Evolutionary conservation across 2,797 vertebrate species (phyloP).

Genomic region (Coluber constrictor): DNA sequence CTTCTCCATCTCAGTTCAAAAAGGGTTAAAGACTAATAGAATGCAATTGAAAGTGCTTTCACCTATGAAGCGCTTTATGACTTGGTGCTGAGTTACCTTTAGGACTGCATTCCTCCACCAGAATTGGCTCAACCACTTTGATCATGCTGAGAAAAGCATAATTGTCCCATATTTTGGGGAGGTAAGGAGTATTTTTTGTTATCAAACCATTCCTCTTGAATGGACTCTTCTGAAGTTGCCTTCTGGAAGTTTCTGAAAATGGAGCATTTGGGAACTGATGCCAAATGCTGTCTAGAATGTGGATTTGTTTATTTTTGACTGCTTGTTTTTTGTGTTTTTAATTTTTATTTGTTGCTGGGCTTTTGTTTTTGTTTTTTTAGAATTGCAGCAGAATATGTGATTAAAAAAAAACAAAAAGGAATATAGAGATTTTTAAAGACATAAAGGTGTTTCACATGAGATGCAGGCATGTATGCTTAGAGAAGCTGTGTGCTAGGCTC

Average conservation of each 20-base stretch:
- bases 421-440: background rate
- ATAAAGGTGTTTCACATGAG: background rate
- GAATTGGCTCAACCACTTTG: background rate
- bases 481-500: background rate
- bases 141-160: background rate
- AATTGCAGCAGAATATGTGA: background rate
- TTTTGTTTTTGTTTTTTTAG: background rate
- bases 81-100: background rate
- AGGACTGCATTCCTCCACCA: background rate
- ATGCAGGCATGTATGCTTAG: background rate
- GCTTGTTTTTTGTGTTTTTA: background rate
- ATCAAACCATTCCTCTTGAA: background rate
- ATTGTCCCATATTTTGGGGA: background rate
- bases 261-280: background rate
- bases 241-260: background rate
- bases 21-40: background rate
- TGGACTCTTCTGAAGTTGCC: background rate
- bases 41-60: background rate
- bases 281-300: background rate
- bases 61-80: background rate
- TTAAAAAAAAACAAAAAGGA: background rate
- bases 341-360: background rate
- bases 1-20: background rate
- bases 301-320: background rate
- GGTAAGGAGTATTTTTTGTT: background rate